phyloP scores from a whole-genome alignment of 1,140 invertebrate genomes.

The Drosophila eugracilis region DNA sequence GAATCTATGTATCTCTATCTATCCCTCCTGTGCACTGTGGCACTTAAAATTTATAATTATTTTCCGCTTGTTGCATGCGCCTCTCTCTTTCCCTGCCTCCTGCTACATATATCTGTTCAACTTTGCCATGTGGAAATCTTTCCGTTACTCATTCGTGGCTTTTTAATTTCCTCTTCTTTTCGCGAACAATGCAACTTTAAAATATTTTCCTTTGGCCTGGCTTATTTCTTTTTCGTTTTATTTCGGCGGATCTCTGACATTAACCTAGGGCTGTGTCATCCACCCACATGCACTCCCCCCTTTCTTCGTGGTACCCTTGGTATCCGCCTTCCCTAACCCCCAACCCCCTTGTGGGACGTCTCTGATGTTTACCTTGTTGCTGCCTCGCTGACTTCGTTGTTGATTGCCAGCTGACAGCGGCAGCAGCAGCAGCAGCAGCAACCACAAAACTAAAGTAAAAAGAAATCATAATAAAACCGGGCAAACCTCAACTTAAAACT shows the following conservation, averaged over 20 bases:
- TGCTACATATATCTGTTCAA: constrained; percentile 14
- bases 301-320: no score
- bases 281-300: constrained; percentile 3
- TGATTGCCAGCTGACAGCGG: constrained; percentile 71
- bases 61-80: constrained; percentile 71
- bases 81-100: not conserved
- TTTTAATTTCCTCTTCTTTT: constrained; percentile 52
- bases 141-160: constrained; percentile 61
- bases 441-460: constrained; percentile 24
- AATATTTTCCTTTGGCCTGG: constrained; percentile 33
- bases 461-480: constrained; percentile 22
- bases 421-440: constrained; percentile 30
- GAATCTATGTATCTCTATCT: constrained; percentile 1
- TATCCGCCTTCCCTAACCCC: constrained; percentile 23
- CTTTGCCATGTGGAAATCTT: constrained; percentile 56
- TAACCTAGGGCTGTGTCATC: constrained; percentile 50
- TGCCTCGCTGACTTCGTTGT: constrained; percentile 73
- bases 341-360: constrained; percentile 16
- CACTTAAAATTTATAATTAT: constrained; percentile 76
- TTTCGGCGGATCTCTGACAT: constrained; percentile 55
- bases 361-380: constrained; percentile 72
- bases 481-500: constrained; percentile 39
- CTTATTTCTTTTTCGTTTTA: no score
- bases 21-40: constrained; percentile 34
- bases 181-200: constrained; percentile 61